Conservation (phyloP, 2,113 vertebrate species). For the Leptosomus discolor region DNA sequence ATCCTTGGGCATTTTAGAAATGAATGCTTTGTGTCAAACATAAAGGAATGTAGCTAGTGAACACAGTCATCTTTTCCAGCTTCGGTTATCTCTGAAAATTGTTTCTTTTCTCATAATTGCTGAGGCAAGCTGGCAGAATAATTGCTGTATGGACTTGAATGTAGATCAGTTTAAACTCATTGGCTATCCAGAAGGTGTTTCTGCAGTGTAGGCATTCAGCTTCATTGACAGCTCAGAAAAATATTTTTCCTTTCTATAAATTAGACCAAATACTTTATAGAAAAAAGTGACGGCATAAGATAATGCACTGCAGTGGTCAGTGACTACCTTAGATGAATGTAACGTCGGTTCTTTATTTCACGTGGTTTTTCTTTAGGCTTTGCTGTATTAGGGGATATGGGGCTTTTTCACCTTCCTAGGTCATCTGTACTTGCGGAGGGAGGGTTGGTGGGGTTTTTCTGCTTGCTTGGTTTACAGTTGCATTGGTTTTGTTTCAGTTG, state of each 20-base stretch:
- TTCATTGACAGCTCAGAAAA: neutral
- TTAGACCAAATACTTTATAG: neutral
- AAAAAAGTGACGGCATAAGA: neutral
- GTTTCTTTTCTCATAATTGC: slow-evolving; percentile 9
- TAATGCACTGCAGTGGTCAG: neutral
- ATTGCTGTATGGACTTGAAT: slow-evolving; percentile 8
- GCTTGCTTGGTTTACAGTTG: neutral
- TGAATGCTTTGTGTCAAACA: neutral
- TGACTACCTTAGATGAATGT: neutral
- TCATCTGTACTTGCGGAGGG: neutral
- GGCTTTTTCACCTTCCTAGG: neutral
- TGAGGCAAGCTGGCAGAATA: slow-evolving; percentile 4
- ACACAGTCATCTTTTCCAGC: neutral
- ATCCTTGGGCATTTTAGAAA: slow-evolving; percentile 31
- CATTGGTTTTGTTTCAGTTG: neutral
- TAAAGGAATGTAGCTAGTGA: neutral
- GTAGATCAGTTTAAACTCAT: neutral
- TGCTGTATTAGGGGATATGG: neutral
- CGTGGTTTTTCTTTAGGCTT: neutral
- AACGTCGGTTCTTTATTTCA: neutral
- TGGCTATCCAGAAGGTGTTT: neutral
- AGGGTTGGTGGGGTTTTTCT: neutral
- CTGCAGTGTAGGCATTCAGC: neutral
- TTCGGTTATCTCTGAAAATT: slow-evolving; percentile 26
- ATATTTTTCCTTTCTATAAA: neutral